Percentiles rank a stretch among this genome's conserved stretches.
Evolutionary conservation across 1,140 invertebrate species (phyloP).

Genomic region (Macrocentrus cingulum): DNA sequence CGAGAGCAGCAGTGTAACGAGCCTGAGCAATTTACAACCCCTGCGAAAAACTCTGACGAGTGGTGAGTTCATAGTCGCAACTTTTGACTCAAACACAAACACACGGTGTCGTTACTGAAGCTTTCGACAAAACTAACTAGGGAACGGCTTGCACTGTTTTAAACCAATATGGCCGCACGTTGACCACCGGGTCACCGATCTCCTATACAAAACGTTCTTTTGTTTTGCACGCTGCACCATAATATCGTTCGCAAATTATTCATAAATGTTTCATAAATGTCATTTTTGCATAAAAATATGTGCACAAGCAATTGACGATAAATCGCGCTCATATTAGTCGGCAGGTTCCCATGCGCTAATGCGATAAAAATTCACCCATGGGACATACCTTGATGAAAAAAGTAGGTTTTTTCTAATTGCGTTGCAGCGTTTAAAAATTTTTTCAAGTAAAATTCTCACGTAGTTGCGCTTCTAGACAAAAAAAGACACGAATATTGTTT

Average conservation of each 20-base stretch:
- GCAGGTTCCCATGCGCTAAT: no score
- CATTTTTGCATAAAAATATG: slow-evolving; percentile 36
- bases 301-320: slow-evolving; percentile 48
- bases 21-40: slow-evolving; percentile 81
- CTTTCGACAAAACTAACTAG: slow-evolving; percentile 21
- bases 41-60: slow-evolving; percentile 82
- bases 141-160: slow-evolving; percentile 39
- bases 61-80: slow-evolving; percentile 71
- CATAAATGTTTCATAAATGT: slow-evolving; percentile 58
- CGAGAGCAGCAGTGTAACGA: slow-evolving; percentile 93
- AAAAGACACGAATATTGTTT: no score
- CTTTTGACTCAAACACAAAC: no score
- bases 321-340: no score
- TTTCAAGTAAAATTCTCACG: background rate
- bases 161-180: slow-evolving; percentile 43
- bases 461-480: background rate
- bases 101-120: slow-evolving; percentile 1
- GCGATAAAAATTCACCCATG: slow-evolving; percentile 33
- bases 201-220: slow-evolving; percentile 46
- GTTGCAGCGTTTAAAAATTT: background rate
- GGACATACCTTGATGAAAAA: slow-evolving; percentile 39
- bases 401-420: background rate
- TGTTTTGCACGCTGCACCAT: slow-evolving; percentile 57
- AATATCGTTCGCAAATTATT: slow-evolving; percentile 54
- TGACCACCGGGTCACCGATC: slow-evolving; percentile 15